phyloP scores from a whole-genome alignment of 53 echinoderm and acorn worm species.

The Echinarachnius parma region DNA sequence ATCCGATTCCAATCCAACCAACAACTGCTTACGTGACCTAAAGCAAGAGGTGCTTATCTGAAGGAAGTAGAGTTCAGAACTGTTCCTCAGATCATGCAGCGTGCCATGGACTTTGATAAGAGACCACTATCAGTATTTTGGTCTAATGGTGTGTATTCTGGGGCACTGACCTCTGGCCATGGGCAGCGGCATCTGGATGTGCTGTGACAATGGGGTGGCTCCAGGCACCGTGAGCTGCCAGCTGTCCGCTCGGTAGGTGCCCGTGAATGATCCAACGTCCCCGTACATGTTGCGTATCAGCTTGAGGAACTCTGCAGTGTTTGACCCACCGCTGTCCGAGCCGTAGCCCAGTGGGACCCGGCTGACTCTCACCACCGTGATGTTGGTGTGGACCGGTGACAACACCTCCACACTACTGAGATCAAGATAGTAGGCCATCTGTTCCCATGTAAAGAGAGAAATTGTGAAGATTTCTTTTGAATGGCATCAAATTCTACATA shows the following conservation, averaged over 20 bases:
- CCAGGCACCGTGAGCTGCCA: constrained; percentile 64
- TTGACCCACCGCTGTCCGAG: constrained; percentile 57
- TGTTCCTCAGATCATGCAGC: too few relatives aligned
- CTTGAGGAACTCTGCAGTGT: constrained; percentile 71
- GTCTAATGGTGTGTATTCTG: too few relatives aligned
- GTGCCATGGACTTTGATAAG: too few relatives aligned
- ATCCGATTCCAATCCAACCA: too few relatives aligned
- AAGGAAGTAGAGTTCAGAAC: too few relatives aligned
- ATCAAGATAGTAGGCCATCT: constrained; percentile 67
- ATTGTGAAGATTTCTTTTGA: too few relatives aligned
- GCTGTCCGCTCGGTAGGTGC: constrained; percentile 75
- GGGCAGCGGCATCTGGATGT: background rate
- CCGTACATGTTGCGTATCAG: constrained; percentile 58
- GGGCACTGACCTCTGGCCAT: constrained; percentile 39
- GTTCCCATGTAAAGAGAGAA: too few relatives aligned
- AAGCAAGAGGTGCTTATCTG: too few relatives aligned
- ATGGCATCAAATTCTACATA: too few relatives aligned
- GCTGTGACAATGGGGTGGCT: background rate
- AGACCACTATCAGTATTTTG: too few relatives aligned
- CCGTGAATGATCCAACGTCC: constrained; percentile 74
- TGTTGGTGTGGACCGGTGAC: constrained; percentile 5
- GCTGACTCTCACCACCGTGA: constrained; percentile 22
- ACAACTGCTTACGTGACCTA: too few relatives aligned
- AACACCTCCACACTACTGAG: constrained; percentile 39
- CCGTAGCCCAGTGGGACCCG: constrained; percentile 69